phyloP scores from a whole-genome alignment of 1,140 invertebrate genomes.

The Scaptomyza hsui region DNA sequence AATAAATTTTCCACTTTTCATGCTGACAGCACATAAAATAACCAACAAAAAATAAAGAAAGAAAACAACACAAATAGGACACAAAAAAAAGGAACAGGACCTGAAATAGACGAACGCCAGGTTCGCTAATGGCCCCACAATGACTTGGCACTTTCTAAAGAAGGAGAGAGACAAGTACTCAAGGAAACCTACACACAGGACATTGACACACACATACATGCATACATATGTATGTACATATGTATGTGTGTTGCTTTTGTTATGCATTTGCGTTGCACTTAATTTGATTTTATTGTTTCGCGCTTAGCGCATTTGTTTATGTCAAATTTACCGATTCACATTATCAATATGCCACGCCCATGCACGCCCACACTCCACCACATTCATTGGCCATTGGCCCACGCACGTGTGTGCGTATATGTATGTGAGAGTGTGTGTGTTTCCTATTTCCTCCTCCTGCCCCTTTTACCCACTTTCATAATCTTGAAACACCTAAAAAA shows the following conservation, averaged over 20 bases:
- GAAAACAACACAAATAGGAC: slow-evolving; percentile 1
- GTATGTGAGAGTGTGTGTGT: neutral
- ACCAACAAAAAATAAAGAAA: neutral
- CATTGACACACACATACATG: neutral
- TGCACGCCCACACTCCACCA: neutral
- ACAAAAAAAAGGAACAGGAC: slow-evolving; percentile 8
- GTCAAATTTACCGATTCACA: slow-evolving; percentile 60
- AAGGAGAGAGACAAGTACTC: slow-evolving; percentile 10
- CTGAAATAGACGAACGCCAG: slow-evolving; percentile 28
- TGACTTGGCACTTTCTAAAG: slow-evolving; percentile 64
- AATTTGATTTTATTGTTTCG: slow-evolving; percentile 72
- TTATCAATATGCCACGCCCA: slow-evolving; percentile 67
- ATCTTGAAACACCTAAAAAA: too few relatives aligned
- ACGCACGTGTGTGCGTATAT: neutral
- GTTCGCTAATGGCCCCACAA: slow-evolving; percentile 75
- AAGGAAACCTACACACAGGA: slow-evolving; percentile 9
- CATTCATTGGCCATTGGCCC: neutral
- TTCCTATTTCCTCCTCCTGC: neutral
- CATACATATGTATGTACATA: neutral
- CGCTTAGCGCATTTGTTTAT: slow-evolving; percentile 71
- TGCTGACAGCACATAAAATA: slow-evolving; percentile 69
- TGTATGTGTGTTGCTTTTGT: slow-evolving; percentile 44
- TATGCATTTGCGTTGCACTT: slow-evolving; percentile 58
- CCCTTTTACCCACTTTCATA: neutral
- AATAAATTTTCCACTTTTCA: slow-evolving; percentile 80